phyloP scores from a whole-genome alignment of 2,797 vertebrate species.

The Poecile montanus region DNA sequence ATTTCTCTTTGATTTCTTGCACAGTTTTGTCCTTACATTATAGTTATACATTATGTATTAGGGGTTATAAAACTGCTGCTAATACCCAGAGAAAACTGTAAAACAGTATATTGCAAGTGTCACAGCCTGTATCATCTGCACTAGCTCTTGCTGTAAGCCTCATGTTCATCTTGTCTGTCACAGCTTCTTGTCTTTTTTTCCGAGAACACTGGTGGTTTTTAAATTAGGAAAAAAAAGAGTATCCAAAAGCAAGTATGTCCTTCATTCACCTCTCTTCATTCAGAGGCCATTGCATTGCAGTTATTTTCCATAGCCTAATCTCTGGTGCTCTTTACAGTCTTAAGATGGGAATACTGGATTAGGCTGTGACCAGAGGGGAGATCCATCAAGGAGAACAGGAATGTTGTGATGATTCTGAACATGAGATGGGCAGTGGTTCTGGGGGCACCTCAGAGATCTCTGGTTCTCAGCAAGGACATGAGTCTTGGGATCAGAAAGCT shows the following conservation, averaged over 20 bases:
- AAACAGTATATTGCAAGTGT: background rate
- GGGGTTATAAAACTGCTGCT: background rate
- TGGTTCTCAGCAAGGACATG: background rate
- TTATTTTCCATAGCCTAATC: background rate
- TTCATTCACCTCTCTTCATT: background rate
- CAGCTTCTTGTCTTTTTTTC: background rate
- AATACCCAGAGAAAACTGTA: background rate
- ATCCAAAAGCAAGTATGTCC: background rate
- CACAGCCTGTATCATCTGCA: background rate
- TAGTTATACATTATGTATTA: background rate
- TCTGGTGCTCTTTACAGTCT: background rate
- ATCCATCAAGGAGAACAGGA: background rate
- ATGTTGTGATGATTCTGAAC: background rate
- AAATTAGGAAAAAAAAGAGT: background rate
- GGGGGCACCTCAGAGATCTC: background rate
- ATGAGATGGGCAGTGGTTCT: background rate
- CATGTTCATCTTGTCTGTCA: background rate
- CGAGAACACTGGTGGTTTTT: background rate
- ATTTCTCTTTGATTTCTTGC: background rate
- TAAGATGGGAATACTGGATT: background rate
- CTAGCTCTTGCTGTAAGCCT: background rate
- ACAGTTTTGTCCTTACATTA: background rate
- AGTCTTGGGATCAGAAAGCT: background rate
- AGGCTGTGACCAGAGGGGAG: background rate
- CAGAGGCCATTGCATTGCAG: background rate